phyloP scores from a whole-genome alignment of 2,113 vertebrate species.

The Forbesichthys agassizii region DNA sequence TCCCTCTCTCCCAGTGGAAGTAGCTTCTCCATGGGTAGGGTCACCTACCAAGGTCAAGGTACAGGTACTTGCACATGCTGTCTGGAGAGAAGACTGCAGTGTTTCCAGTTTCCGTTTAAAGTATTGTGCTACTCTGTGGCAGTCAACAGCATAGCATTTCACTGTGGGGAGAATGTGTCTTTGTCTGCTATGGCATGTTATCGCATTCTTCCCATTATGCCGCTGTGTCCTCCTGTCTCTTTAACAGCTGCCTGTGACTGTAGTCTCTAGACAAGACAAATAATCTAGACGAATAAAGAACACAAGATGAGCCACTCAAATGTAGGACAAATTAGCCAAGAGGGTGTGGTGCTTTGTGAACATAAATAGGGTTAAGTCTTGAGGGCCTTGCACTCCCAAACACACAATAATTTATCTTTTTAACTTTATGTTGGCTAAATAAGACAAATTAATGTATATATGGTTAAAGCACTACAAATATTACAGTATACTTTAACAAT shows the following conservation, averaged over 20 bases:
- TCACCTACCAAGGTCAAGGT: too few species aligned
- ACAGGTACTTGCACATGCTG: too few species aligned
- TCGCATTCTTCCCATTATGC: too few species aligned
- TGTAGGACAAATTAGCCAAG: conserved; percentile 20
- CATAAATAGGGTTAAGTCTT: neutral
- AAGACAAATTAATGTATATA: neutral
- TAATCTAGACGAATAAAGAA: conserved; percentile 30
- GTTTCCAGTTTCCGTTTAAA: too few species aligned
- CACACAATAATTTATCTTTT: neutral
- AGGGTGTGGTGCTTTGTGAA: neutral
- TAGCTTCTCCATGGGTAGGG: too few species aligned
- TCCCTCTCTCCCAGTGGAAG: too few species aligned
- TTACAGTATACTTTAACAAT: neutral
- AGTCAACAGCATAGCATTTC: too few species aligned
- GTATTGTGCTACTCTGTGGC: too few species aligned
- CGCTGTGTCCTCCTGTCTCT: too few species aligned
- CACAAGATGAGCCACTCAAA: conserved; percentile 3
- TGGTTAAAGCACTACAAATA: neutral
- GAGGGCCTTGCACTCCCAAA: neutral
- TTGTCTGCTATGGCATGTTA: too few species aligned
- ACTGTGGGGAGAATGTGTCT: too few species aligned
- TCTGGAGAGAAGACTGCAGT: too few species aligned
- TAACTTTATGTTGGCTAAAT: neutral
- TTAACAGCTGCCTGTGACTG: neutral
- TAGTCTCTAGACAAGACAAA: conserved; percentile 2